Percentiles rank a stretch among this genome's conserved stretches.
Evolutionary conservation across 2,797 vertebrate genomes (phyloP).

Genomic region (Falco novaeseelandiae): DNA sequence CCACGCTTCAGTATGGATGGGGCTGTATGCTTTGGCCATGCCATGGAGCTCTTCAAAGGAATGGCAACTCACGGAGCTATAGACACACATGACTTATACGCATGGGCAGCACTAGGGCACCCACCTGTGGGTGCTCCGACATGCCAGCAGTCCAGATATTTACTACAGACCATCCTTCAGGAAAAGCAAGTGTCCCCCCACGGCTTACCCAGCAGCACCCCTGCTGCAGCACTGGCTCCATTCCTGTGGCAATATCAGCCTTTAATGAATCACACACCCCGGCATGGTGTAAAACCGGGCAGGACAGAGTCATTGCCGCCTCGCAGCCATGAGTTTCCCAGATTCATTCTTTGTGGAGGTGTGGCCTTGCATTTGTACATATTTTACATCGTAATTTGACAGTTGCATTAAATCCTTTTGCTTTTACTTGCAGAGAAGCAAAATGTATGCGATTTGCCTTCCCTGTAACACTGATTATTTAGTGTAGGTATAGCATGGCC

Average conservation of each 20-base stretch:
- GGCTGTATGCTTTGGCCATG: background rate
- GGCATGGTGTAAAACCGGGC: background rate
- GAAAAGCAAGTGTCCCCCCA: background rate
- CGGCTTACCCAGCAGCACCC: background rate
- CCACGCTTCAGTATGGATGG: too few species aligned
- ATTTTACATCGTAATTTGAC: background rate
- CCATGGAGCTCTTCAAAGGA: background rate
- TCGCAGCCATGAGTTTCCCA: rapidly evolving
- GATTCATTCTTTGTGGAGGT: background rate
- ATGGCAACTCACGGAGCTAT: background rate
- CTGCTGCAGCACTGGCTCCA: background rate
- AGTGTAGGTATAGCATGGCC: background rate
- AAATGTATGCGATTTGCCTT: background rate
- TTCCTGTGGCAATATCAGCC: background rate
- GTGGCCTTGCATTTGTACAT: background rate
- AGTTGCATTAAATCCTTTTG: background rate
- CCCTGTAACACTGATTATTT: background rate
- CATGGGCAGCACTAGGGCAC: background rate
- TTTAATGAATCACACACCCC: background rate
- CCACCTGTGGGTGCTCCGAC: background rate
- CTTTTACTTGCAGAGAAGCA: background rate
- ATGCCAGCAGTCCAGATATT: background rate
- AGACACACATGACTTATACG: too few species aligned
- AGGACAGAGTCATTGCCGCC: background rate
- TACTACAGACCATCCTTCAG: background rate